Evolutionary conservation across 2,797 vertebrate genomes (phyloP).

Genomic region (Molossus alvarezi): DNA sequence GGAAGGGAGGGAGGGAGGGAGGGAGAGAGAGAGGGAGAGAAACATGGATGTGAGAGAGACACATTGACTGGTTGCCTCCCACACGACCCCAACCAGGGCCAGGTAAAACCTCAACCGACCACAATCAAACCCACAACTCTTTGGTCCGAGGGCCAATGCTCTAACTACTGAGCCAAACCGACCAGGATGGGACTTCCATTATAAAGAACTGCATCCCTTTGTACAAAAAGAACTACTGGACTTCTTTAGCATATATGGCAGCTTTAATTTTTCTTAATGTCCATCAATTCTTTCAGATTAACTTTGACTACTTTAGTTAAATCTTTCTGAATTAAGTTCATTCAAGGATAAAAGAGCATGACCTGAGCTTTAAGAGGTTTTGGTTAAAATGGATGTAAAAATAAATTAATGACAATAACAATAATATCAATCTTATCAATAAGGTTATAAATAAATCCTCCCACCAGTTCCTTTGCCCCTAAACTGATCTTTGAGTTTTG

Average conservation of each 20-base stretch:
- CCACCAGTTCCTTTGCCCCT: neutral
- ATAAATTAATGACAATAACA: constrained; percentile 10
- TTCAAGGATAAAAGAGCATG: neutral
- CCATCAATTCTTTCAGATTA: neutral
- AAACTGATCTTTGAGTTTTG: neutral
- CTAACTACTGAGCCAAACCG: no score
- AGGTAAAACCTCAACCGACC: no score
- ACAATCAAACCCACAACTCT: no score
- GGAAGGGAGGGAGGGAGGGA: no score
- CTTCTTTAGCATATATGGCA: neutral
- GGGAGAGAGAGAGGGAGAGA: no score
- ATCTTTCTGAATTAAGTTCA: neutral
- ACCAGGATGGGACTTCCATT: neutral
- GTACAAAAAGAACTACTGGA: neutral
- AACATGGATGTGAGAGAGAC: no score
- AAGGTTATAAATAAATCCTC: neutral
- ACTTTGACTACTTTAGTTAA: constrained; percentile 8
- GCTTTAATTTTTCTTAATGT: constrained; percentile 8
- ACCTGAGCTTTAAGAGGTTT: neutral
- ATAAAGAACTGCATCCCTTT: neutral
- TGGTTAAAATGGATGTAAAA: neutral
- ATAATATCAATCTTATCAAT: neutral
- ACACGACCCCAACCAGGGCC: no score
- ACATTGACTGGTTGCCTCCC: no score
- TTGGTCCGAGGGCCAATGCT: no score